Evolutionary conservation across 2,797 vertebrate species (phyloP), one percentile per base, ranked within the genome.

Genomic region (Diceros bicornis): DNA sequence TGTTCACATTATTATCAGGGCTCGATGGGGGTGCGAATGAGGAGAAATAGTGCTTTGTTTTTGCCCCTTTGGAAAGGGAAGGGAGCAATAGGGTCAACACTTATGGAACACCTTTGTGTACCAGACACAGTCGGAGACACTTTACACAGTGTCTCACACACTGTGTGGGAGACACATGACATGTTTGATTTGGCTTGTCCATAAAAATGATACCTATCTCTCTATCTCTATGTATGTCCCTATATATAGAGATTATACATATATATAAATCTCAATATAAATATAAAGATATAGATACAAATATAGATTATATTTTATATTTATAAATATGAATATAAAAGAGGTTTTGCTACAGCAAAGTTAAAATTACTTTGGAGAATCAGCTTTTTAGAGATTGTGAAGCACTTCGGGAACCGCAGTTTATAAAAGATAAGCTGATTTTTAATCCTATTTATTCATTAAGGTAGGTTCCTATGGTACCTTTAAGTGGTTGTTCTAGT

Each of bases 321-420:
- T 20, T 79, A 18, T 37, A 92, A 62, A 52, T 77, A 87, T 16
- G 16, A 47, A 34, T 34, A 41, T 32, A 57, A 87, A 95, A 44
- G 6, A 88, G 8, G 71, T 50, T 94, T 95, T 91, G 23, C 74
- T 90, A 55, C 44, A 64, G 66, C 3, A 61, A 62, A 83, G 6
- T 91, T 88, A 59, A 89, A 68, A 57, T 75, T 64, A 74, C 44
- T 94, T 94, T 86, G 50, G 55, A 94, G 55, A 93, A 72, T 68
- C 47, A 79, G 34, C 50, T 12, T 62, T 75, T 62, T 61, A 41
- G 68, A 61, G 37, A 89, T 25, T 62, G 41, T 47, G 87, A 55
- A 57, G 47, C 47, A 27, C 41, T 47, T 85, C 1, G 81, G 52
- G 64, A 61, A 41, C 47, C 79, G 14, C 2, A 32, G 57, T 55